Base-by-base conservation (phyloP, 2,888 invertebrate genomes). In the Aspidapion aeneum region DNA sequence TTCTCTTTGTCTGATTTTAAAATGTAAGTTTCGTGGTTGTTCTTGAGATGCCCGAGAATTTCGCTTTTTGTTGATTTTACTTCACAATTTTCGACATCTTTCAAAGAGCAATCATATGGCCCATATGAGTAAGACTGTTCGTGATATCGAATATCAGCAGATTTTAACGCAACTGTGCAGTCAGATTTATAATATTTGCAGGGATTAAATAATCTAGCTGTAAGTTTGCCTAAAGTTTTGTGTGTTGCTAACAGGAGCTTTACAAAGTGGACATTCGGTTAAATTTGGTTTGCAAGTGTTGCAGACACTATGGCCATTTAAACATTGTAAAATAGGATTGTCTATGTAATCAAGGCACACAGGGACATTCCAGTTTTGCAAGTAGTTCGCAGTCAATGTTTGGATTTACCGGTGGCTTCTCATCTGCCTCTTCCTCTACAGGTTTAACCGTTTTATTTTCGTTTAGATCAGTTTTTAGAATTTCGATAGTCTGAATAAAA, bases 271-370 rank as follows among this genome's bases (percentile, higher is more conserved):
- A 64, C 78, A 77, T 35, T 69, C 50, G 0, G 49, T 58, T 0
- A 74, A 22, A 18, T 60, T 22, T 1, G 55, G 49, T 60, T 70
- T 70, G 63, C 72, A 72, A 1, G 1, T 5, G 1, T 57, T 57
- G 61, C 79, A 79, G 56, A 78, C 72, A 63, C 76, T 77, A 66
- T 78, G 78, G 2, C 79, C 78, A 1, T 67, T 68, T 1, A 67
- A 56, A 66, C 79, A 79, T 62, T 77, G 76, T 57, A 64, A 73
- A 61, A 79, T 78, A 0, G 77, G 77, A 1, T 77, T 74, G 0
- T 73, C 64, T 74, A 79, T 77, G 57, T 73, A 74, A 2, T 75
- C 74, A 9, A 73, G 71, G 61, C 79, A 79, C 5, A 78, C 71
- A 1, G 77, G 78, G n/a, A 63, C 79, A 79, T 68, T 77, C 77